Conservation (phyloP, 2,113 vertebrate genomes). For the Planiliza haematocheilus region DNA sequence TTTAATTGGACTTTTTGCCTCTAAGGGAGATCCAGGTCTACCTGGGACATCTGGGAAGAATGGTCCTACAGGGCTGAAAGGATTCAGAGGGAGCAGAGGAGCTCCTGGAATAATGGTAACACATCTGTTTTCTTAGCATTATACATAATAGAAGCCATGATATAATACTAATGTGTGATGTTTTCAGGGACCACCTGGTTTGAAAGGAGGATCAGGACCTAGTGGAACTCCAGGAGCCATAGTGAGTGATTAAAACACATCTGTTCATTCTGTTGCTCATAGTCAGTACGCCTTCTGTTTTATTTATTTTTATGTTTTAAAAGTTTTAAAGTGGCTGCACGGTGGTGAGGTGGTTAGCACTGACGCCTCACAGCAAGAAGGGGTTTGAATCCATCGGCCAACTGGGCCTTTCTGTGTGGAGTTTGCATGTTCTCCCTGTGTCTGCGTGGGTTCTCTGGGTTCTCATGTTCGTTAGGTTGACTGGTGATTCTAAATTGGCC, state of each 20-base stretch:
- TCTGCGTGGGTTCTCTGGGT: too few species aligned
- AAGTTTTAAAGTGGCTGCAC: too few species aligned
- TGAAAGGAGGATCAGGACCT: slow-evolving; percentile 95
- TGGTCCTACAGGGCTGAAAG: slow-evolving; percentile 90
- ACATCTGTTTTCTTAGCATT: slow-evolving; percentile 5
- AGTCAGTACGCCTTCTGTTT: too few species aligned
- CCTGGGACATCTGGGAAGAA: slow-evolving; percentile 91
- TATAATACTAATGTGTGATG: slow-evolving; percentile 22
- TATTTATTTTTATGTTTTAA: too few species aligned
- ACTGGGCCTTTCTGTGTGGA: too few species aligned
- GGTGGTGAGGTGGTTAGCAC: too few species aligned
- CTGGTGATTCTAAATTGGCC: too few species aligned
- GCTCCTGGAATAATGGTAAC: slow-evolving; percentile 90
- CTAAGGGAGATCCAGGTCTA: slow-evolving; percentile 93
- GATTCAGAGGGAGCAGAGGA: slow-evolving; percentile 94
- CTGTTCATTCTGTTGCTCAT: neutral
- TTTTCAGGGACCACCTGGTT: slow-evolving; percentile 89
- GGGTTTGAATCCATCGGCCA: too few species aligned
- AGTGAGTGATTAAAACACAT: slow-evolving; percentile 83
- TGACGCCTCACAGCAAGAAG: too few species aligned
- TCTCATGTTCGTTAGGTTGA: too few species aligned
- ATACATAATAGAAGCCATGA: neutral
- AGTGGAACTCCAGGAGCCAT: slow-evolving; percentile 87
- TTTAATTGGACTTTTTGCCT: neutral
- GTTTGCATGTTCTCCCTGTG: too few species aligned